Conservation (phyloP, 2,888 invertebrate genomes). For the Xylota segnis region DNA sequence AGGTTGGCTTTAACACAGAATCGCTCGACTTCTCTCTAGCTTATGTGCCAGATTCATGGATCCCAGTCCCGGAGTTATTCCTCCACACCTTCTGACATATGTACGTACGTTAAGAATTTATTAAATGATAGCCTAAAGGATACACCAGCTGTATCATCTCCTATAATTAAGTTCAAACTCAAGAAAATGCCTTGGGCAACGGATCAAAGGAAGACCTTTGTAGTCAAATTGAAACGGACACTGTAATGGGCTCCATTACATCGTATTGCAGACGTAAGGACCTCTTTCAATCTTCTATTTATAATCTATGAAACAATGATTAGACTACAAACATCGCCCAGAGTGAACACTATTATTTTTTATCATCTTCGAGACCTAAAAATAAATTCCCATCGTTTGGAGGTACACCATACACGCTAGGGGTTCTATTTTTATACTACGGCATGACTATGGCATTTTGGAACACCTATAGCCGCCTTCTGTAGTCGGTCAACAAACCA, state of each 20-base stretch:
- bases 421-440: conserved; percentile 12
- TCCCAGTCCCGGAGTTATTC: too few relatives aligned
- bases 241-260: not conserved
- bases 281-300: not conserved
- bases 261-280: not conserved
- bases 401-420: not conserved
- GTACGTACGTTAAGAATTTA: too few relatives aligned
- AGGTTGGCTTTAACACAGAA: too few relatives aligned
- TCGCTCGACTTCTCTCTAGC: too few relatives aligned
- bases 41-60: too few relatives aligned
- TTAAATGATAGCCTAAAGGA: too few relatives aligned
- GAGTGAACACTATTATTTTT: conserved; percentile 17
- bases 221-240: not conserved
- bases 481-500: conserved; percentile 53
- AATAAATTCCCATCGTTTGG: conserved; percentile 43
- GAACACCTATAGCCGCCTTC: conserved; percentile 19
- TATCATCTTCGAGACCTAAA: conserved; percentile 18
- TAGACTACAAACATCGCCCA: conserved; percentile 2
- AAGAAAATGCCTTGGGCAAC: too few relatives aligned
- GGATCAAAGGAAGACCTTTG: too few relatives aligned
- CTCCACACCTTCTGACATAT: too few relatives aligned
- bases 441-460: conserved; percentile 8
- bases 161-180: too few relatives aligned
- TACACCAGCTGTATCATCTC: too few relatives aligned
- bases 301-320: conserved; percentile 1